Evolutionary conservation across 1,140 invertebrate genomes (phyloP).

Genomic region (Macrobrachium rosenbergii): DNA sequence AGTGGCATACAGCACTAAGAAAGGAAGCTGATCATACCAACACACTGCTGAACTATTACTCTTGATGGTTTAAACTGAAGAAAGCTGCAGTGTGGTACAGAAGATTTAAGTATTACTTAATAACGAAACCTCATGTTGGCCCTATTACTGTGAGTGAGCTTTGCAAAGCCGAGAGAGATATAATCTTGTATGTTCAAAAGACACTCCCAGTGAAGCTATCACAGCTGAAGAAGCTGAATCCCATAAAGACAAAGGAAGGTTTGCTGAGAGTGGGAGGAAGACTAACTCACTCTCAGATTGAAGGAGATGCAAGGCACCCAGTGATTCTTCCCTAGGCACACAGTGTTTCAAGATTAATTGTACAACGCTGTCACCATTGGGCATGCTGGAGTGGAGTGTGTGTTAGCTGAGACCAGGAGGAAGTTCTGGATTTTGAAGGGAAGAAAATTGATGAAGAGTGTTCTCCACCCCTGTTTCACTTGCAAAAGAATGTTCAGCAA

Average conservation of each 20-base stretch:
- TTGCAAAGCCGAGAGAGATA: not conserved
- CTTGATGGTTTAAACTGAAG: constrained; percentile 4
- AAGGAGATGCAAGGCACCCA: not conserved
- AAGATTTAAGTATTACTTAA: not conserved
- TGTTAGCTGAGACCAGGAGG: no score
- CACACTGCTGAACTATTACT: constrained; percentile 5
- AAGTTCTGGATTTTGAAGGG: no score
- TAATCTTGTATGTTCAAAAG: constrained; percentile 3
- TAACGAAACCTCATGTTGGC: not conserved
- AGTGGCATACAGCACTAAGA: not conserved
- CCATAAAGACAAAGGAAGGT: not conserved
- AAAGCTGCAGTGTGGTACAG: not conserved
- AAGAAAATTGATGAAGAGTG: no score
- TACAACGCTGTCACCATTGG: no score
- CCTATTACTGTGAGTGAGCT: not conserved
- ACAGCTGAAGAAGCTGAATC: not conserved
- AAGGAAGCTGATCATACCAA: not conserved
- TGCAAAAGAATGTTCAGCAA: no score
- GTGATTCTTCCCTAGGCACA: no score
- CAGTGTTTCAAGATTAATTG: no score
- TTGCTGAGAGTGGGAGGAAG: constrained; percentile 3
- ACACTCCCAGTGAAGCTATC: not conserved
- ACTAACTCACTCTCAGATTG: not conserved
- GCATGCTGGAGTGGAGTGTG: no score
- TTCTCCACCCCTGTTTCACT: no score